Evolutionary conservation across 2,888 invertebrate genomes (phyloP).

Genomic region (Acrobasis repandana): DNA sequence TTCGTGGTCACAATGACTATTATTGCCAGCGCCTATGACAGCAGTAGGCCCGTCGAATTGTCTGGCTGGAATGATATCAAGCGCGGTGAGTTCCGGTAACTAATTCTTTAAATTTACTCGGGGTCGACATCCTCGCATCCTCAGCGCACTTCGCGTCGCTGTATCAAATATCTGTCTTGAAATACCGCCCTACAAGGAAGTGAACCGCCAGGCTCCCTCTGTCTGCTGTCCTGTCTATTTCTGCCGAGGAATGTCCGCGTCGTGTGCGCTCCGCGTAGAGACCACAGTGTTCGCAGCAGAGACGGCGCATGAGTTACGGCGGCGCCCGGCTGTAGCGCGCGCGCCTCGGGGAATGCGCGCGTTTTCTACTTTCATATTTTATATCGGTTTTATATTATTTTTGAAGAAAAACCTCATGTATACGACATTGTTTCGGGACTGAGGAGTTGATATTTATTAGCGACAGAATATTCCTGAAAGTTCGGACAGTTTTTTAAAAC

Average conservation of each 20-base stretch:
- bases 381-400: neutral
- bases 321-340: conserved; percentile 2
- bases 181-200: conserved; percentile 19
- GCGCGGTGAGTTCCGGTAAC: neutral
- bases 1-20: no score
- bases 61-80: no score
- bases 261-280: conserved; percentile 7
- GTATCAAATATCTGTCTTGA: conserved; percentile 14
- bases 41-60: no score
- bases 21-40: no score
- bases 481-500: neutral
- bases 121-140: neutral
- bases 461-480: neutral
- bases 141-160: neutral
- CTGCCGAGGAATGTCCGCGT: neutral
- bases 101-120: neutral
- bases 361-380: neutral
- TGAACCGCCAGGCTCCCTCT: conserved; percentile 8
- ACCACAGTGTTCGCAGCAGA: neutral
- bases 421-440: no score
- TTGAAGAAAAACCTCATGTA: neutral
- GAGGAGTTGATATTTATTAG: neutral
- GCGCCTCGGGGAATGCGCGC: conserved; percentile 5
- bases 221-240: conserved; percentile 14
- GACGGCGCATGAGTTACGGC: conserved; percentile 6